Percentiles rank a stretch among this genome's conserved stretches.
Evolutionary conservation across 2,113 vertebrate species (phyloP).

Genomic region (Ochotona princeps): DNA sequence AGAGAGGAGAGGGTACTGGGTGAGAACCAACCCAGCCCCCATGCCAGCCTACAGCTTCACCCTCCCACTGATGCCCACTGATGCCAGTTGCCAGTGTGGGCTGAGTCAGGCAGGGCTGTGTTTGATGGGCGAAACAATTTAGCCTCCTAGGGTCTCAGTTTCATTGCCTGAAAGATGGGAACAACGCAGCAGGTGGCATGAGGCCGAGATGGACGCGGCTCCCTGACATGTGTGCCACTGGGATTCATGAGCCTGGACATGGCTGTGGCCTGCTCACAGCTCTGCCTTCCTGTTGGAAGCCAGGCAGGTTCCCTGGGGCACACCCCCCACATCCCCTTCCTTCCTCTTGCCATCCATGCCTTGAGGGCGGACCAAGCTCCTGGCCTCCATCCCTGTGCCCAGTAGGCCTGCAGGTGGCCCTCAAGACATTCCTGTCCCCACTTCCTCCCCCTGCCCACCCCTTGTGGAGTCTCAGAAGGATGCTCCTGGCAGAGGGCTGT

Average conservation of each 20-base stretch:
- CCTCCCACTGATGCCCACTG: no score
- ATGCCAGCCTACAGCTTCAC: neutral
- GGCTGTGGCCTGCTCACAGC: no score
- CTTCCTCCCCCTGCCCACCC: neutral
- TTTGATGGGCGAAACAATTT: no score
- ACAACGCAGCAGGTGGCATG: neutral
- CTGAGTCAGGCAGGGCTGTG: neutral
- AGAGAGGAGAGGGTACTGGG: neutral
- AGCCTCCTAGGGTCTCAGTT: neutral
- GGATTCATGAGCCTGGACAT: no score
- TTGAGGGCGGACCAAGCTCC: neutral
- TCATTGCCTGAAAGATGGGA: neutral
- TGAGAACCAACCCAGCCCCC: neutral
- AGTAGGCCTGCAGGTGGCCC: neutral
- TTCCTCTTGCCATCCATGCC: neutral
- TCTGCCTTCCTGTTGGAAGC: no score
- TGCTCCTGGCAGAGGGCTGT: no score
- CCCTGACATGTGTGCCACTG: neutral
- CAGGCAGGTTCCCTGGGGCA: no score
- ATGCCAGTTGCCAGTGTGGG: no score
- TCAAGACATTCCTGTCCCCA: neutral
- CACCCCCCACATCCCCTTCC: no score
- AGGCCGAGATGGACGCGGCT: rapidly evolving
- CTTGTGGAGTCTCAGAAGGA: neutral
- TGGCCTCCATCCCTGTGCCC: neutral